A percentile compares a stretch with the other conserved stretches of the same genome.
Evolutionary conservation across 2,888 invertebrate genomes (phyloP).

Genomic region (Conops quadrifasciatus): DNA sequence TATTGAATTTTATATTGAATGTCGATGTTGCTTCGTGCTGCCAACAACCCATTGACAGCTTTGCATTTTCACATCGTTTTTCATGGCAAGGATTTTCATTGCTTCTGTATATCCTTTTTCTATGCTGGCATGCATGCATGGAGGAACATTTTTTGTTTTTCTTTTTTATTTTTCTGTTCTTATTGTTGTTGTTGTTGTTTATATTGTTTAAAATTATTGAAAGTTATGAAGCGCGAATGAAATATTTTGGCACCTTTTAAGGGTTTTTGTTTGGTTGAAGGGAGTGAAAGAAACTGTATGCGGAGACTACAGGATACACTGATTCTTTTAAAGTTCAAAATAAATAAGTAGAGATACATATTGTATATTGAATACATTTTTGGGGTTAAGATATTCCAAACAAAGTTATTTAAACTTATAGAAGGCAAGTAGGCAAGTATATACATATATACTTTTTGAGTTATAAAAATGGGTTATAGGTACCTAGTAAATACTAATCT

Average conservation of each 20-base stretch:
- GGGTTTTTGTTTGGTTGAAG: not conserved
- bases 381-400: no score
- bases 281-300: no score
- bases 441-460: no score
- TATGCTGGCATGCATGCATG: not conserved
- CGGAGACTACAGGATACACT: no score
- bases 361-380: not conserved
- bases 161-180: no score
- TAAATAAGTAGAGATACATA: no score
- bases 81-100: slow-evolving; percentile 31
- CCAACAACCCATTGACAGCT: slow-evolving; percentile 34
- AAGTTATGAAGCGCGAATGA: slow-evolving; percentile 33
- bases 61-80: slow-evolving; percentile 37
- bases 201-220: slow-evolving; percentile 10
- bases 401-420: not conserved
- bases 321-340: no score
- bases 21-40: slow-evolving; percentile 9
- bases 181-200: no score
- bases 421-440: not conserved
- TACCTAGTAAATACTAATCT: no score
- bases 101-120: not conserved
- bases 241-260: slow-evolving; percentile 13
- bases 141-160: not conserved
- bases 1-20: slow-evolving; percentile 18
- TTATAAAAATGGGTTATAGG: no score